Base-by-base conservation (phyloP, 2,797 vertebrate species). In the Linurgus olivaceus region DNA sequence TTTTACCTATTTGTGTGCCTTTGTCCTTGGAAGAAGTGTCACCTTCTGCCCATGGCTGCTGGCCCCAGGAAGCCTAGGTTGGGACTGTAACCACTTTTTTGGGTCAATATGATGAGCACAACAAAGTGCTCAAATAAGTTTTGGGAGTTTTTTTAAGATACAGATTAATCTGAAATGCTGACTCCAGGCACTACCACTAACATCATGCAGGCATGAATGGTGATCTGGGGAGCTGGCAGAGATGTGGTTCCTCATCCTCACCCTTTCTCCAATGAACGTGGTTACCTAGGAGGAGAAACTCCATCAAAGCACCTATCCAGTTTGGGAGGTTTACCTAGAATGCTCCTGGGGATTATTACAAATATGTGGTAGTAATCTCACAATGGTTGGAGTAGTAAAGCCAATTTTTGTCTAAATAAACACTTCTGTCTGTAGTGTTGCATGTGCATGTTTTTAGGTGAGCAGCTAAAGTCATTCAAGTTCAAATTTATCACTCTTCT, bases 161-260 rank as follows among this genome's bases (percentile, higher is more conserved):
- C 1, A 44, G 40, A 54, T 57, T 20, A 21, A 35, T 58, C 67
- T 66, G 58, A 88, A 84, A 65, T 58, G 25, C n/a, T 0, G 0
- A 16, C 31, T 68, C 29, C 42, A 17, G 0, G 1, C 3, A 1
- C 28, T 44, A 4, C 37, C 38, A 45, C 24, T 57, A 72, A 35
- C 0, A 0, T 77, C 58, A 35, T 0, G 0, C 15, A 65, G 45
- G 42, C 17, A 7, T 50, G 48, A 74, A 47, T 3, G 7, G n/a
- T 42, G 18, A 17, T 29, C 45, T 48, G 35, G 24, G 20, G 4
- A 74, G 26, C 45, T 84, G 40, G 20, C 29, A 42, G 70, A 59
- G 28, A 24, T 59, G 24, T 29, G 29, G 26, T 11, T 52, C 42
- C 13, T 86, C 12, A 28, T 52, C 42, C 13, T 86, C 12, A 28